Evolutionary conservation across 2,888 invertebrate genomes (phyloP).

Genomic region (Hirtodrosophila duncani): DNA sequence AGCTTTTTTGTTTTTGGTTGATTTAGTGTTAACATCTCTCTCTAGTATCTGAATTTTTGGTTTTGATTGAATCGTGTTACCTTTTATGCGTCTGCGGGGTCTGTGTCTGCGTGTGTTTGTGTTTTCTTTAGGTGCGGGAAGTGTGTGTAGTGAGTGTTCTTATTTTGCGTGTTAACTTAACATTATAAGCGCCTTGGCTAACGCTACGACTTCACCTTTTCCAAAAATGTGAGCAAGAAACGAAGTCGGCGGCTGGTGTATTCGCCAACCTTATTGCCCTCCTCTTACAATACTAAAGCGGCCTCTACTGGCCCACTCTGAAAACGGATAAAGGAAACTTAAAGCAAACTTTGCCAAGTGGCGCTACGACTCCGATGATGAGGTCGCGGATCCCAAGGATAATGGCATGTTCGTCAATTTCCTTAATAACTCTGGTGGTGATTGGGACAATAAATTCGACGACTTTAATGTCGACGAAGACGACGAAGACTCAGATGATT

Average conservation of each 20-base stretch:
- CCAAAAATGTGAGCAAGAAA: conserved; percentile 40
- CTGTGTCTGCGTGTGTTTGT: conserved; percentile 7
- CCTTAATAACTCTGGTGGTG: conserved; percentile 50
- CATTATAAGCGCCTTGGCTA: conserved; percentile 47
- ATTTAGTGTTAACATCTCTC: conserved; percentile 41
- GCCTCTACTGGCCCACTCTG: conserved; percentile 92
- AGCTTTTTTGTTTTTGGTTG: too few species aligned
- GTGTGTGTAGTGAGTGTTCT: conserved; percentile 19
- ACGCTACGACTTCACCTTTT: conserved; percentile 54
- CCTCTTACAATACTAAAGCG: conserved; percentile 83
- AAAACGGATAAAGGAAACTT: conserved; percentile 93
- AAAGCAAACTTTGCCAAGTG: conserved; percentile 99
- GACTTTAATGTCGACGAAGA: conserved; percentile 84
- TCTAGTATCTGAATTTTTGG: conserved; percentile 23
- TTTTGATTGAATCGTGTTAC: conserved; percentile 50
- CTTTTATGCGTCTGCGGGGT: conserved; percentile 27
- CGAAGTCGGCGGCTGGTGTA: conserved; percentile 33
- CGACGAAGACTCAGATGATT: conserved; percentile 87
- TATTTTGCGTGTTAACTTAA: conserved; percentile 43
- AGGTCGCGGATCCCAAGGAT: conserved; percentile 78
- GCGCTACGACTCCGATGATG: conserved; percentile 96
- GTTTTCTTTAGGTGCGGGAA: conserved; percentile 10
- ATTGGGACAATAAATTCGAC: conserved; percentile 80
- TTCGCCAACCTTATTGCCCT: conserved; percentile 71
- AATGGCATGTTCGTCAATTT: conserved; percentile 57